Evolutionary conservation across 2,113 vertebrate genomes (phyloP).

Genomic region (Melanocharis versteri): DNA sequence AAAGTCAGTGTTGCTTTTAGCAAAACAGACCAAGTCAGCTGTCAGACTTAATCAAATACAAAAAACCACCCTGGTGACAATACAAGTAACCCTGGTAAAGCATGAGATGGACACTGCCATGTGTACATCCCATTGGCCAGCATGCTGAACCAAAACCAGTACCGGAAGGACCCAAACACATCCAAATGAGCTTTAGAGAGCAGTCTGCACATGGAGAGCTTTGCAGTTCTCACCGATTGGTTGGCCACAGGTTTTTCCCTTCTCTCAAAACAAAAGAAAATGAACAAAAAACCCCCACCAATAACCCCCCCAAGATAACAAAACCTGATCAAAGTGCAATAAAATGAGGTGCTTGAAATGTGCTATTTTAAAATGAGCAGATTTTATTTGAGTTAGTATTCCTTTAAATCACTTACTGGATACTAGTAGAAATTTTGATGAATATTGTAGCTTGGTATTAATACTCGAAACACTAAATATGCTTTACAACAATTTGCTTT

Average conservation of each 20-base stretch:
- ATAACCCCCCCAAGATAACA: not conserved
- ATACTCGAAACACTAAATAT: not conserved
- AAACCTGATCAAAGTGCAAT: not conserved
- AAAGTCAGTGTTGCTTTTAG: not conserved
- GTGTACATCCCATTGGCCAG: not conserved
- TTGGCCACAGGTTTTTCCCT: not conserved
- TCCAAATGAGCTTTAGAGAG: not conserved
- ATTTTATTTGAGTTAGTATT: not conserved
- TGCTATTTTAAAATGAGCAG: rapidly evolving
- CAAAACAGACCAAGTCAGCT: not conserved
- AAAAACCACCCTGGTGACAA: not conserved
- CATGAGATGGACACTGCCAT: rapidly evolving
- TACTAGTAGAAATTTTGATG: not conserved
- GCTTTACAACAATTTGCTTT: not conserved
- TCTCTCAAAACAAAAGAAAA: not conserved
- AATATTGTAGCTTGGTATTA: not conserved
- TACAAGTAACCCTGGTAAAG: not conserved
- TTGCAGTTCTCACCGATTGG: rapidly evolving
- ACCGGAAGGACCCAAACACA: not conserved
- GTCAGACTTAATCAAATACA: not conserved
- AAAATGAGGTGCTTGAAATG: not conserved
- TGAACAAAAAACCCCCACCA: rapidly evolving
- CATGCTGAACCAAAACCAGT: not conserved
- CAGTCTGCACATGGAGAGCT: rapidly evolving
- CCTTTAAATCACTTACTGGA: not conserved